These are phyloP conservation scores for Cyanoderma ruficeps DNA, from an alignment of 2,113 vertebrate genomes.

Conservation along the genomic window DNA sequence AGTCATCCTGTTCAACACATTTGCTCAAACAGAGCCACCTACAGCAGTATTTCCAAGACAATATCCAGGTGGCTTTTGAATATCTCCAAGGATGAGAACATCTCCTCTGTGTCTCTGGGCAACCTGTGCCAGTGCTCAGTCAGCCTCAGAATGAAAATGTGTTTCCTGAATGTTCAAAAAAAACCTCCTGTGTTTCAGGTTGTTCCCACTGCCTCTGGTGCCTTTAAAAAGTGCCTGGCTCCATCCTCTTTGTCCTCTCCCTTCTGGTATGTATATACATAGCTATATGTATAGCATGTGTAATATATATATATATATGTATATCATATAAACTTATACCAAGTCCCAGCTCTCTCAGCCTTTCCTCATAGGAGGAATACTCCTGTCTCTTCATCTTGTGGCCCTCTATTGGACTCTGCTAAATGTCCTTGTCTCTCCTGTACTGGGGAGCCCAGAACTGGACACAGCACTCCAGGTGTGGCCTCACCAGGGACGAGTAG, in stretches of 20 bases:
- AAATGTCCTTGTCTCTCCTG: background rate
- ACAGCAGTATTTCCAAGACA: background rate
- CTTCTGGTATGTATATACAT: background rate
- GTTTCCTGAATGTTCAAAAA: background rate
- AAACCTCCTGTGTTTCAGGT: background rate
- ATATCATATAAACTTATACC: background rate
- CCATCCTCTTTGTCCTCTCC: background rate
- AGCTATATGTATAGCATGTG: background rate
- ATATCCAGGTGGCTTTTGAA: rapidly evolving
- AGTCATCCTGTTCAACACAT: background rate
- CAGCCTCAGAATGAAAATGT: background rate
- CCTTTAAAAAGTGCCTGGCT: background rate
- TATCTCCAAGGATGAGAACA: background rate
- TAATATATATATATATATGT: too few relatives aligned
- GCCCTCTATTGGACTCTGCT: background rate
- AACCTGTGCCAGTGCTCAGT: background rate
- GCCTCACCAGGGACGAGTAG: rapidly evolving
- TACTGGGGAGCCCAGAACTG: background rate
- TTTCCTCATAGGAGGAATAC: background rate
- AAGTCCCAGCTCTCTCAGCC: background rate
- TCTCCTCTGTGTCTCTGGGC: background rate
- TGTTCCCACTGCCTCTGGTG: background rate
- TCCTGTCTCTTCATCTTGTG: background rate
- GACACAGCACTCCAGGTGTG: background rate
- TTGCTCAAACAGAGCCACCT: background rate